Evolutionary conservation across 2,113 vertebrate species (phyloP), one percentile per base, ranked within the genome.

Genomic region (Nipponia nippon): DNA sequence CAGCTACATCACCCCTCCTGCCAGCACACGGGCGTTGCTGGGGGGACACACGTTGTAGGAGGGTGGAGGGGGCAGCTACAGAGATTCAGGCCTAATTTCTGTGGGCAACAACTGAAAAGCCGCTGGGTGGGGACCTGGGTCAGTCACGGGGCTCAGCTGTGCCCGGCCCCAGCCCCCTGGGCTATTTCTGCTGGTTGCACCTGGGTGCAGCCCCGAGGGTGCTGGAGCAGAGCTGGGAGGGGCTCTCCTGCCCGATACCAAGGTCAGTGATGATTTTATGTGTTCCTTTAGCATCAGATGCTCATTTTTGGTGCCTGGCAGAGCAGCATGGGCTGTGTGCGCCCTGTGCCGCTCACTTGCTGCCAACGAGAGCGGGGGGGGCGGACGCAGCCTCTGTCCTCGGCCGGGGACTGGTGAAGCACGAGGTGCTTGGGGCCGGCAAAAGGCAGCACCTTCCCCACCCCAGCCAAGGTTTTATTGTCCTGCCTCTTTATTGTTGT

Each of bases 391-490:
- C 56, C 61, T 25, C 79, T 0, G 0, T 75, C 56, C 75, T 75
- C 3, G 0, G 40, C 11, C 0, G 1, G 47, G 47, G 49, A 10
- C 58, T 16, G 81, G 40, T 1, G 22, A 78, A 61, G 27, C 70
- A 40, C 1, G 29, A 76, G 85, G 90, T 47, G 56, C 32, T 82
- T 0, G 4, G 79, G 22, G 67, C 77, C 1, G 3, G 61, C 12
- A 10, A 52, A n/a, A 72, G 62, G 79, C 63, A 53, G 85, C 53
- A 73, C 46, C 83, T 66, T 78, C 93, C 93, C 69, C 70, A 26
- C 93, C 89, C 89, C 0, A 8, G 67, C 73, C 70, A 49, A 56
- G 75, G 15, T 94, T 97, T 97, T 97, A 97, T 85, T 52, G 95
- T 90, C 8, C 83, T 65, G 84, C 90, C 81, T 71, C 88, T 92